Percentiles rank a stretch among this genome's conserved stretches.
These are phyloP conservation scores for Drosophila paramelanica DNA, from an alignment of 2,888 invertebrate species.

Conservation along the genomic window DNA sequence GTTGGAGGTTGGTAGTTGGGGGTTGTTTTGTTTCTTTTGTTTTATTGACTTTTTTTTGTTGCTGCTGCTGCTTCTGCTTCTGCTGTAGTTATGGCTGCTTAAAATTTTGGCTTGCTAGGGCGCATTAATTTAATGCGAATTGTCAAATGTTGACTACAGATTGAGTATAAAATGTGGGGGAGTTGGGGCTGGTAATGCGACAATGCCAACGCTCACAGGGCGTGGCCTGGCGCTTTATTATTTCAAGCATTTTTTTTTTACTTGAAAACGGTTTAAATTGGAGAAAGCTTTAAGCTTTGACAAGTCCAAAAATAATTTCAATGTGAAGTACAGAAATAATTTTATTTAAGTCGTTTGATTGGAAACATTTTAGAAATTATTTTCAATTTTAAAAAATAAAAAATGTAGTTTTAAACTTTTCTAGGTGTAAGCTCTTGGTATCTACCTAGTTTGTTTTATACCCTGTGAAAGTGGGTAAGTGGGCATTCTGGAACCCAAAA, in stretches of 20 bases:
- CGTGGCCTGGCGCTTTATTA: slow-evolving; percentile 19
- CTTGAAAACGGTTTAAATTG: not conserved
- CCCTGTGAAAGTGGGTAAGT: too few species aligned
- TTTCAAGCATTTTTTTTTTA: not conserved
- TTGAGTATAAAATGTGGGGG: not conserved
- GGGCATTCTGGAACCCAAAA: too few species aligned
- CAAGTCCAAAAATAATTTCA: too few species aligned
- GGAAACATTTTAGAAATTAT: too few species aligned
- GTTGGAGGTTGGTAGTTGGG: not conserved
- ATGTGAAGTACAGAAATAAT: too few species aligned
- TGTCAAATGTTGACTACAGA: slow-evolving; percentile 58
- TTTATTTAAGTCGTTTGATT: too few species aligned
- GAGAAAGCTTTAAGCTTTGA: slow-evolving; percentile 29
- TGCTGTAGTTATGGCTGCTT: slow-evolving; percentile 34
- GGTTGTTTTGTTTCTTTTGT: slow-evolving; percentile 30
- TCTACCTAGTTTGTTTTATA: too few species aligned
- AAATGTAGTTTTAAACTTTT: too few species aligned
- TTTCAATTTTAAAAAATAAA: too few species aligned
- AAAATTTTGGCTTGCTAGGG: slow-evolving; percentile 32
- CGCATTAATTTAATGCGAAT: slow-evolving; percentile 76
- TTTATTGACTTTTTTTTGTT: slow-evolving; percentile 36
- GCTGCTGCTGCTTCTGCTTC: slow-evolving; percentile 17
- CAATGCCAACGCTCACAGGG: slow-evolving; percentile 23
- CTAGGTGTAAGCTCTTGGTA: too few species aligned
- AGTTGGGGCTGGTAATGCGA: slow-evolving; percentile 30